phyloP scores from a whole-genome alignment of 2,113 vertebrate species.

The Tragelaphus imberbis region DNA sequence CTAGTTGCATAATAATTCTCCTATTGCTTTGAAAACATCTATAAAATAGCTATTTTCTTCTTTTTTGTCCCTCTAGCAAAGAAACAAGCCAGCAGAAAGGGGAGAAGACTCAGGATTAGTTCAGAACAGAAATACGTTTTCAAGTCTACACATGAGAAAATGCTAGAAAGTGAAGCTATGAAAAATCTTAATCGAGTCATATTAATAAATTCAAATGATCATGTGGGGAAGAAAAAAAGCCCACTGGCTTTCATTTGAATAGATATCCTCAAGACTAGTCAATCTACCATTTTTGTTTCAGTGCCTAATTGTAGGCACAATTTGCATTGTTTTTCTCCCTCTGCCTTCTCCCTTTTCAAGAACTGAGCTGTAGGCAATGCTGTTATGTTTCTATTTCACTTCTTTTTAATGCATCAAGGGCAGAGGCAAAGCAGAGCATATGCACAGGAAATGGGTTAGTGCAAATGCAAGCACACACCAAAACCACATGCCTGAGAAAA shows the following conservation, averaged over 20 bases:
- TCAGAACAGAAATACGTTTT: background rate
- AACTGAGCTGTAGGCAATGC: background rate
- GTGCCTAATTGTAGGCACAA: rapidly evolving
- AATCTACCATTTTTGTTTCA: background rate
- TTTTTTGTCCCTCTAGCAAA: constrained; percentile 30
- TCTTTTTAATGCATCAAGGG: constrained; percentile 1
- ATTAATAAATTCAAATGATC: constrained; percentile 9
- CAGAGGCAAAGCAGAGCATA: background rate
- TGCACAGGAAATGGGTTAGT: constrained; percentile 36
- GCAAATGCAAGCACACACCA: background rate
- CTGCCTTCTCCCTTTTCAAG: background rate
- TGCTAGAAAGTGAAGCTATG: background rate
- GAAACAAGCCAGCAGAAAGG: constrained; percentile 14
- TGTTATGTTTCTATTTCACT: background rate
- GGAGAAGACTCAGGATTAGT: constrained; percentile 32
- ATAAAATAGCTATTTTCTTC: constrained; percentile 40
- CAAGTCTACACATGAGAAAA: constrained; percentile 12
- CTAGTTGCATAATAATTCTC: constrained; percentile 24
- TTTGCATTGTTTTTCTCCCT: background rate
- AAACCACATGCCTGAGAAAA: constrained; percentile 22
- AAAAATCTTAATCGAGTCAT: background rate
- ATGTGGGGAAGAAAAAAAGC: background rate
- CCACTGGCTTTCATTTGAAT: background rate
- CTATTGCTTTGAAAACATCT: constrained; percentile 30
- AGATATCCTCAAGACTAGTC: background rate